A percentile compares a stretch with the other conserved stretches of the same genome.
Conservation (phyloP, 2,797 vertebrate genomes). For the Xenentodon cancila region DNA sequence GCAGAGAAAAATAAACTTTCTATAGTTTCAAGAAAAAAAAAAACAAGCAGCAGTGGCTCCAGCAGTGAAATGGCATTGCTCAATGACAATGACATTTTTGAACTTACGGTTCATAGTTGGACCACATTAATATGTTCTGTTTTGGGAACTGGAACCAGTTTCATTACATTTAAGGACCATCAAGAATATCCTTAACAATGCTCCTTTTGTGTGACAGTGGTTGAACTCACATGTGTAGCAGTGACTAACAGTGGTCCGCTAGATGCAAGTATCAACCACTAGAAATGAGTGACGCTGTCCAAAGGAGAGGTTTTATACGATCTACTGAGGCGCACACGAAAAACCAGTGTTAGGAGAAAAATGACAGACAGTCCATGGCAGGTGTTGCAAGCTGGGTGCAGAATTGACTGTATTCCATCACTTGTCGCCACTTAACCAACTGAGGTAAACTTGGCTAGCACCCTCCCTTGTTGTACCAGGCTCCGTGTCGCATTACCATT, state of each 20-base stretch:
- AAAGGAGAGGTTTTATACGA: constrained; percentile 18
- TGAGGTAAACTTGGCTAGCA: constrained; percentile 52
- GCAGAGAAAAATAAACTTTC: neutral
- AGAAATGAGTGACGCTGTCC: constrained; percentile 20
- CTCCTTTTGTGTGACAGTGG: neutral
- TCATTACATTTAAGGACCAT: neutral
- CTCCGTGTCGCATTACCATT: constrained; percentile 65
- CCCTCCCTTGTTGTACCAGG: constrained; percentile 47
- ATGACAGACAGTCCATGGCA: constrained; percentile 6
- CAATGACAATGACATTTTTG: constrained; percentile 5
- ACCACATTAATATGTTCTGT: constrained; percentile 8
- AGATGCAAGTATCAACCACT: constrained; percentile 19
- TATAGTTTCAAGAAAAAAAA: constrained; percentile 3
- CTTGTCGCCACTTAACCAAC: constrained; percentile 57
- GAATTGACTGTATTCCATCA: constrained; percentile 56
- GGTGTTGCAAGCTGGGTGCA: constrained; percentile 34
- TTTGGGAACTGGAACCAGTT: constrained; percentile 6
- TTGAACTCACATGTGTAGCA: constrained; percentile 10
- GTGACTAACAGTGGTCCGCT: constrained; percentile 8
- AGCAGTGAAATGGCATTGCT: constrained; percentile 14
- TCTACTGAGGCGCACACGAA: constrained; percentile 18
- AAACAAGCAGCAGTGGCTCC: constrained; percentile 14
- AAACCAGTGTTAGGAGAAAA: constrained; percentile 13
- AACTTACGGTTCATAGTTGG: constrained; percentile 18
- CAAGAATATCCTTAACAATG: neutral